Base-by-base conservation (phyloP, 2,888 invertebrate species). In the Limnephilus marmoratus region DNA sequence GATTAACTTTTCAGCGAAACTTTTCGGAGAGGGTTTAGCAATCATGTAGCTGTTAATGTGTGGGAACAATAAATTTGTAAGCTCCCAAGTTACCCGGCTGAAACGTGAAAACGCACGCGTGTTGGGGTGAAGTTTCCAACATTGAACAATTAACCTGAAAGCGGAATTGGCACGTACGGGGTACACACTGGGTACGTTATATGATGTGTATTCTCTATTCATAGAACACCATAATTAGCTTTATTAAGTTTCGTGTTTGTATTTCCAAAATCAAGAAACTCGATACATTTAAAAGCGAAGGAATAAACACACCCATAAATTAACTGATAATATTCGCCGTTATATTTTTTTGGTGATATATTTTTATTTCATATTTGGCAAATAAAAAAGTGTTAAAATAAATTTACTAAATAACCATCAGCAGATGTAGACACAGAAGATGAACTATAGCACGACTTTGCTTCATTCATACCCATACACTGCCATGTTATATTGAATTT, bases 71-170 rank as follows among this genome's bases (percentile, higher is more conserved):
- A 91, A 85, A 88, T 87, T 49, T 82, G 68, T 37, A 81, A 91
- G 88, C 88, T 85, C 31, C 88, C 53, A 80, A 91, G 89, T 91
- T 89, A 34, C 82, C 82, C 91, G 80, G 85, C 88, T 82, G 89
- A 89, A 91, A 91, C 88, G 89, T 91, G 89, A 91, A 89, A 91
- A 91, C 91, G 91, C 91, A 91, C 91, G 91, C 91, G 91, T 89
- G 85, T 83, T 85, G 41, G 81, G 18, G n/a, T 7, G 68, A 91
- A 90, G 68, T 90, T 90, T 90, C 90, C 37, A 85, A 34, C 90
- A 29, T 90, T 85, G 82, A 90, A 90, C 90, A 90, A 90, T 90
- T 90, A 90, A 85, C 83, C 90, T 85, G 85, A 90, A 85, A 90
- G 82, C 90, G 45, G 90, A 90, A 82, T 82, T 81, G 82, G 81